Conservation (phyloP, 2,888 invertebrate species). For the Eugnorisma glareosa region DNA sequence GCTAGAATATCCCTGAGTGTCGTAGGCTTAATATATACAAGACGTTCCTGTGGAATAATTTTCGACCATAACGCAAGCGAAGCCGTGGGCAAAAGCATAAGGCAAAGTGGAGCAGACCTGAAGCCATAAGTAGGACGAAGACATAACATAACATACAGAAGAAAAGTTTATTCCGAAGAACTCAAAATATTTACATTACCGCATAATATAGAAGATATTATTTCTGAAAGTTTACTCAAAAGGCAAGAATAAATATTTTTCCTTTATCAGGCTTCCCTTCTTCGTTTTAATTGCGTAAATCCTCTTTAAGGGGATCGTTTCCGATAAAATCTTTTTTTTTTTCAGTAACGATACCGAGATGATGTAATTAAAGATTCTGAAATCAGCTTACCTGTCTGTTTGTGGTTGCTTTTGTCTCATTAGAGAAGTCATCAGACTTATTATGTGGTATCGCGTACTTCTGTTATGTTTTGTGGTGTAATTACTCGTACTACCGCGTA, state of each 20-base stretch:
- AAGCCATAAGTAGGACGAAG: background rate
- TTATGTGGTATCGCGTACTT: background rate
- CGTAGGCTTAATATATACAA: background rate
- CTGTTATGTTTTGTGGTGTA: conserved; percentile 10
- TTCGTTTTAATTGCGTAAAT: conserved; percentile 86
- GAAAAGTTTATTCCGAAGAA: conserved; percentile 25
- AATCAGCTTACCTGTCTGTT: conserved; percentile 78
- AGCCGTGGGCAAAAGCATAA: background rate
- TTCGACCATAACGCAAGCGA: background rate
- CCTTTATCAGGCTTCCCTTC: conserved; percentile 75
- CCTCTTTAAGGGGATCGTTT: conserved; percentile 82
- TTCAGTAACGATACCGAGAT: conserved; percentile 73
- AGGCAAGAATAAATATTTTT: conserved; percentile 77
- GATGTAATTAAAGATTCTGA: conserved; percentile 79
- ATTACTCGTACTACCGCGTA: conserved; percentile 7
- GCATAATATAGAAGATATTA: conserved; percentile 59
- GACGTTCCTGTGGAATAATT: background rate
- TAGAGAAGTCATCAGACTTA: conserved; percentile 47
- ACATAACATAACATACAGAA: conserved; percentile 12
- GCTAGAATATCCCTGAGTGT: background rate
- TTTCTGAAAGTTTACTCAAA: conserved; percentile 74
- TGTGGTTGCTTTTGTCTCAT: conserved; percentile 70
- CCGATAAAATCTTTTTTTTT: conserved; percentile 81
- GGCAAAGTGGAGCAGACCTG: background rate
- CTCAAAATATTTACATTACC: conserved; percentile 49